A percentile compares a stretch with the other conserved stretches of the same genome.
These are phyloP conservation scores for Clavelina lepadiformis DNA, from an alignment of 23 tunicate genomes.

Conservation along the genomic window DNA sequence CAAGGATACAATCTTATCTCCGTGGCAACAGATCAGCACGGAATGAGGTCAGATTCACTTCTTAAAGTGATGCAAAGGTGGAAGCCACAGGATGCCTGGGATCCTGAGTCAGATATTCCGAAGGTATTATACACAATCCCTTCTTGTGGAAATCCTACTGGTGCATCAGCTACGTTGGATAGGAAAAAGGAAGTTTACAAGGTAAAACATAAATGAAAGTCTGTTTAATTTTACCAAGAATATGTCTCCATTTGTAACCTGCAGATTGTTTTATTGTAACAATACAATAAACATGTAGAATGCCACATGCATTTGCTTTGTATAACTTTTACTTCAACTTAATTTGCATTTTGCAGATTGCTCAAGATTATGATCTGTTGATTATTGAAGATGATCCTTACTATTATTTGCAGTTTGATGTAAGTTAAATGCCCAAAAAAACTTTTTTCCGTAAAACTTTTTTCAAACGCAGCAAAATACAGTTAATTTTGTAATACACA, in stretches of 20 bases:
- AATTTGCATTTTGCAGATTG: slow-evolving; percentile 57
- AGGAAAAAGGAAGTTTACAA: slow-evolving; percentile 64
- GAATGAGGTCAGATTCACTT: slow-evolving; percentile 54
- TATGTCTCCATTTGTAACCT: not conserved
- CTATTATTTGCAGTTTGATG: slow-evolving; percentile 63
- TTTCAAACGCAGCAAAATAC: not conserved
- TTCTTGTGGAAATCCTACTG: slow-evolving; percentile 92
- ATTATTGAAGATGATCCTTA: slow-evolving; percentile 98
- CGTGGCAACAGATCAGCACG: slow-evolving; percentile 68
- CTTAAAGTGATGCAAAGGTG: slow-evolving; percentile 41
- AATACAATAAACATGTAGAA: no score
- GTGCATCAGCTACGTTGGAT: slow-evolving; percentile 54
- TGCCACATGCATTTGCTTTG: not conserved
- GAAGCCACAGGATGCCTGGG: slow-evolving; percentile 43
- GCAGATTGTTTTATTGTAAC: not conserved
- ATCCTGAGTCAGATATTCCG: slow-evolving; percentile 48
- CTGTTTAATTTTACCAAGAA: not conserved
- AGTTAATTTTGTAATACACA: not conserved
- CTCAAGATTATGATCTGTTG: slow-evolving; percentile 62
- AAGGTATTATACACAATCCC: slow-evolving; percentile 85
- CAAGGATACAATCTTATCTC: slow-evolving; percentile 62
- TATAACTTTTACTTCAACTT: not conserved
- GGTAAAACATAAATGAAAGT: slow-evolving; percentile 7
- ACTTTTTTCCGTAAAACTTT: not conserved
- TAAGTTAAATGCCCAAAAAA: slow-evolving; percentile 2